phyloP scores from a whole-genome alignment of 2,113 vertebrate genomes.

The Chaetorhynchus papuensis region DNA sequence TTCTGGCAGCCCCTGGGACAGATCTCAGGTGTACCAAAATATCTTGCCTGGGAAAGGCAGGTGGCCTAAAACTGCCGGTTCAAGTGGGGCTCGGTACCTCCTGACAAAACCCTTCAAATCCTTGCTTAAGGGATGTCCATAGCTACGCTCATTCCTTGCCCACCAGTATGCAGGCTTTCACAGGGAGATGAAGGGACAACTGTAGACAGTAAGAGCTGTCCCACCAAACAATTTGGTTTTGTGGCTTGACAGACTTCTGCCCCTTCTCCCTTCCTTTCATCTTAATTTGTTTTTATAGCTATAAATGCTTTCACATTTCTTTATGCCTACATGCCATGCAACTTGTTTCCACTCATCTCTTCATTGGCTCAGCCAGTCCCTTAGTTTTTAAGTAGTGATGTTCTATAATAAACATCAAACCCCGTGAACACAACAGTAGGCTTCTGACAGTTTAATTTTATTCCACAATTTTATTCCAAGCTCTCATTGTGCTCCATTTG shows the following conservation, averaged over 20 bases:
- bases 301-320: background rate
- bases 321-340: background rate
- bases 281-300: background rate
- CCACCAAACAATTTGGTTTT: background rate
- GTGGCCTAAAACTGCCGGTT: constrained; percentile 25
- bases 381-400: background rate
- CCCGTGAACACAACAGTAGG: background rate
- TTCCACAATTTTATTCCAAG: no score
- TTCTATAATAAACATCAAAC: background rate
- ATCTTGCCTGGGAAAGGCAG: background rate
- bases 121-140: background rate
- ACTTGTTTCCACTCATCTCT: background rate
- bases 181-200: background rate
- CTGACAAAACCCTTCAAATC: background rate
- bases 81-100: background rate
- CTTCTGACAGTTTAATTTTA: constrained; percentile 14
- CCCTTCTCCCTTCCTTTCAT: background rate
- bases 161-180: background rate
- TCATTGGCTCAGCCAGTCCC: background rate
- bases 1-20: background rate
- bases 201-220: background rate
- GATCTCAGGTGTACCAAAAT: constrained; percentile 12
- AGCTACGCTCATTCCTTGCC: background rate
- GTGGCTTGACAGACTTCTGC: background rate
- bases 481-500: background rate